Evolutionary conservation across 2,797 vertebrate genomes (phyloP).

Genomic region (Squalus acanthias): DNA sequence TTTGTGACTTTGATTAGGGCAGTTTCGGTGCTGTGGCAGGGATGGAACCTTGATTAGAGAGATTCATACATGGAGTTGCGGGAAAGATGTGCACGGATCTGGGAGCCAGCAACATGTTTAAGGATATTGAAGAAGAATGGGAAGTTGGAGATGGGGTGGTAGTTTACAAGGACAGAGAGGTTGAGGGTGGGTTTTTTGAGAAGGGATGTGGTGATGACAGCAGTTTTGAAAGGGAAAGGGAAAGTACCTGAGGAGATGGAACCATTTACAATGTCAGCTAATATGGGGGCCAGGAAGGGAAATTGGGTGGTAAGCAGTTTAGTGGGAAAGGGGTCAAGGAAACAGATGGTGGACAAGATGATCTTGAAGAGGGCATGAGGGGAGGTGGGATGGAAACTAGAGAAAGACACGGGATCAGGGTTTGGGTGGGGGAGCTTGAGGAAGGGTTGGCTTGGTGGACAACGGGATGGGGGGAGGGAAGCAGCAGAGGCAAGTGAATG

Average conservation of each 20-base stretch:
- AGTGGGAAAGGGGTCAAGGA: not conserved
- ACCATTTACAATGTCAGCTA: not conserved
- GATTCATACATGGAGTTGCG: not conserved
- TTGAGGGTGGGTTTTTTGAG: not conserved
- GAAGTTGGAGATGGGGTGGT: not conserved
- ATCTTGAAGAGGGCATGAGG: not conserved
- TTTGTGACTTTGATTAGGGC: not conserved
- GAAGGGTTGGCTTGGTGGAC: not conserved
- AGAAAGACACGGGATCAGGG: not conserved
- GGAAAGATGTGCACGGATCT: not conserved
- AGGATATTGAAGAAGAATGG: not conserved
- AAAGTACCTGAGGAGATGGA: not conserved
- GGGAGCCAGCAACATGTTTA: not conserved
- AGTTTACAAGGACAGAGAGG: not conserved
- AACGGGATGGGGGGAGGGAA: not conserved
- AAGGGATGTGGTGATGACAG: not conserved
- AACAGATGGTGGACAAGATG: not conserved
- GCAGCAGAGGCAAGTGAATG: not conserved
- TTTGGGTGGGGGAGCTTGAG: not conserved
- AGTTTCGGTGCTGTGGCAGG: not conserved
- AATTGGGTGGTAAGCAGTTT: not conserved
- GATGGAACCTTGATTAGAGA: not conserved
- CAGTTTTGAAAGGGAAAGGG: not conserved
- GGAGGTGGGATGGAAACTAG: not conserved
- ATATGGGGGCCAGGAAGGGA: not conserved